Conservation (phyloP, 2,888 invertebrate genomes). For the Apamea sordens region DNA sequence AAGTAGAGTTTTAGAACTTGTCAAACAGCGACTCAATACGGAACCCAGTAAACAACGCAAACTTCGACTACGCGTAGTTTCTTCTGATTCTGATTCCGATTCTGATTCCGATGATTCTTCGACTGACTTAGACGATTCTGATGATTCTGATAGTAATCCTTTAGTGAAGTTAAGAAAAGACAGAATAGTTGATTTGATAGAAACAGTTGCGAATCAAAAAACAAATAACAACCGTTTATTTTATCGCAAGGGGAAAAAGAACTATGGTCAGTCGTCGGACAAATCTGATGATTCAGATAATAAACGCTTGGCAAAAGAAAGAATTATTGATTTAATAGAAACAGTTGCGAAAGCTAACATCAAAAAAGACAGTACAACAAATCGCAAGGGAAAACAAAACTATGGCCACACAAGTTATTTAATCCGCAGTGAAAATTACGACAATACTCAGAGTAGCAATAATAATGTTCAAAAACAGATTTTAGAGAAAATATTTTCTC, state of each 20-base stretch:
- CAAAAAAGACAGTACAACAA: not conserved
- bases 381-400: slow-evolving; percentile 27
- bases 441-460: not conserved
- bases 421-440: slow-evolving; percentile 25
- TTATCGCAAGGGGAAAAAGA: slow-evolving; percentile 8
- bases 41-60: slow-evolving; percentile 7
- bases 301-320: slow-evolving; percentile 18
- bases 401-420: slow-evolving; percentile 1
- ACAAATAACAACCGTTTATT: not conserved
- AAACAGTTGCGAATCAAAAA: slow-evolving; percentile 51
- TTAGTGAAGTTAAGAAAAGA: slow-evolving; percentile 56
- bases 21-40: slow-evolving; percentile 28
- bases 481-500: slow-evolving; percentile 44
- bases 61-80: slow-evolving; percentile 6
- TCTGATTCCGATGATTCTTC: slow-evolving; percentile 29
- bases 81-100: slow-evolving; percentile 37
- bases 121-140: slow-evolving; percentile 38
- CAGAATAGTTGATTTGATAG: slow-evolving; percentile 64
- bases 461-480: slow-evolving; percentile 20
- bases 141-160: slow-evolving; percentile 51
- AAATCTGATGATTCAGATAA: slow-evolving; percentile 21
- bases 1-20: slow-evolving; percentile 37
- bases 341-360: slow-evolving; percentile 46
- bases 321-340: slow-evolving; percentile 63
- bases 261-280: slow-evolving; percentile 1